These are phyloP conservation scores for Cliona cf. orientalis DNA, from an alignment of 37 sponge, comb jelly and placozoan species.

Conservation along the genomic window DNA sequence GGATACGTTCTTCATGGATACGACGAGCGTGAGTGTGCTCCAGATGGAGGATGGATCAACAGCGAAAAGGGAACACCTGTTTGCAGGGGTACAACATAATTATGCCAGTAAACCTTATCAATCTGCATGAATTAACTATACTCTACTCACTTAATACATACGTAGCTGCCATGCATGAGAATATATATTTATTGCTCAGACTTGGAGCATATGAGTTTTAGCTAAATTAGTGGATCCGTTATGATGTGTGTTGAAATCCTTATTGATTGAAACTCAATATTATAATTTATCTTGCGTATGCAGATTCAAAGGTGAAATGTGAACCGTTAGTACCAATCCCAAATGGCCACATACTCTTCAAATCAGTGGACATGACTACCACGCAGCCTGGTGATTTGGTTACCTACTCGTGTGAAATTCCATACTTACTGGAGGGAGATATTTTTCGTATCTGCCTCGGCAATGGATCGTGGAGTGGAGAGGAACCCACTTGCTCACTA, in stretches of 20 bases:
- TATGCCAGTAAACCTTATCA: too few species aligned
- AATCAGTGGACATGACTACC: not conserved
- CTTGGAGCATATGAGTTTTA: too few species aligned
- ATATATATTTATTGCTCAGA: too few species aligned
- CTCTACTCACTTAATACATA: too few species aligned
- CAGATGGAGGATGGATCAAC: constrained; percentile 15
- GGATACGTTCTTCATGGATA: constrained; percentile 24
- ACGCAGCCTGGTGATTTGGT: constrained; percentile 19
- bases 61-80: too few species aligned
- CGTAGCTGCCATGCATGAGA: too few species aligned
- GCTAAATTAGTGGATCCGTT: too few species aligned
- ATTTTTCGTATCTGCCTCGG: constrained; percentile 5
- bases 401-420: constrained; percentile 17
- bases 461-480: constrained; percentile 33
- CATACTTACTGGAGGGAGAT: not conserved
- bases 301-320: constrained; percentile 8
- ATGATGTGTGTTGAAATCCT: too few species aligned
- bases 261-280: too few species aligned
- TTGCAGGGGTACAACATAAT: too few species aligned
- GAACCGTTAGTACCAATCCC: constrained; percentile 19
- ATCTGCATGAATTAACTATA: too few species aligned
- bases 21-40: constrained; percentile 17
- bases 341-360: constrained; percentile 8
- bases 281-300: too few species aligned
- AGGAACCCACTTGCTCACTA: constrained; percentile 16